These are phyloP conservation scores for Myoxocephalus aenaeus DNA, from an alignment of 2,797 vertebrate species.

Conservation along the genomic window DNA sequence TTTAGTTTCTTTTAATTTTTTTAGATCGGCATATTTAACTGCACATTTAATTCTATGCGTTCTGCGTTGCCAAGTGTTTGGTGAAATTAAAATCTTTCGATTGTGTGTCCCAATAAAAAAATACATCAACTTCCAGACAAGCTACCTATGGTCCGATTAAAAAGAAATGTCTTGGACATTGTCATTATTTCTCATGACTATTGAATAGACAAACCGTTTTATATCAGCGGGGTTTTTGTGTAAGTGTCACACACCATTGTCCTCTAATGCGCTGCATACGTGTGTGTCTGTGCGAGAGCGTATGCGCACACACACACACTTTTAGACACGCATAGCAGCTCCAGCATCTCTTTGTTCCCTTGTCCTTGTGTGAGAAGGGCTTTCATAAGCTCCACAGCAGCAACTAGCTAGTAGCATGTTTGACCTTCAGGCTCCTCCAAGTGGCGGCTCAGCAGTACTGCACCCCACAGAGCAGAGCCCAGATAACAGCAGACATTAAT, in stretches of 20 bases:
- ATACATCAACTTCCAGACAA: conserved; percentile 17
- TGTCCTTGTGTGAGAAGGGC: conserved; percentile 78
- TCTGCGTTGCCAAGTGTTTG: conserved; percentile 13
- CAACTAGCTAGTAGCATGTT: conserved; percentile 78
- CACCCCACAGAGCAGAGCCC: conserved; percentile 38
- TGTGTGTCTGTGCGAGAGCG: conserved; percentile 34
- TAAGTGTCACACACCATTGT: conserved; percentile 68
- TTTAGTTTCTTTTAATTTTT: not conserved
- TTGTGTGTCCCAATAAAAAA: conserved; percentile 14
- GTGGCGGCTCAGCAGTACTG: conserved; percentile 66
- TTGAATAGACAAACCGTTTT: conserved; percentile 59
- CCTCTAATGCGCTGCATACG: conserved; percentile 55
- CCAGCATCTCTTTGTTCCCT: conserved; percentile 83
- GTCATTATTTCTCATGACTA: conserved; percentile 62
- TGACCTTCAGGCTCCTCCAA: conserved; percentile 81
- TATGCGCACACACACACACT: conserved; percentile 13
- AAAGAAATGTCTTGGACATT: conserved; percentile 45
- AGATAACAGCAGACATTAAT: not conserved
- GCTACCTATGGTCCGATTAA: conserved; percentile 38
- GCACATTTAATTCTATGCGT: conserved; percentile 3
- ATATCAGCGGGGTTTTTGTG: conserved; percentile 68
- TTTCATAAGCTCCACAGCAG: conserved; percentile 77
- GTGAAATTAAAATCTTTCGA: conserved; percentile 29
- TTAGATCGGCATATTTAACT: not conserved
- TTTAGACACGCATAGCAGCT: conserved; percentile 61